These are phyloP conservation scores for Archips crataeganus DNA, from an alignment of 2,888 invertebrate species.

Conservation along the genomic window DNA sequence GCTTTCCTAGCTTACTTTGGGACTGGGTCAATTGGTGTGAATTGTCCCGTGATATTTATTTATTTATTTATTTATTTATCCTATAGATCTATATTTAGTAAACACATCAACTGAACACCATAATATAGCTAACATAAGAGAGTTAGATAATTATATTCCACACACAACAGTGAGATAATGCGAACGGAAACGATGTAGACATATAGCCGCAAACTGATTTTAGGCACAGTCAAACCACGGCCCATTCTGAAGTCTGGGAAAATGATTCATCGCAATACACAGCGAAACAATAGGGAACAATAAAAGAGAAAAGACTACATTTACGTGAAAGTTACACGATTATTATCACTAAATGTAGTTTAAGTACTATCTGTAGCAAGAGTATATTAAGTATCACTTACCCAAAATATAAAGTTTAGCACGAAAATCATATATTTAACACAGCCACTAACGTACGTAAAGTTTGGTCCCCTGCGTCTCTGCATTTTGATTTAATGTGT, in stretches of 20 bases:
- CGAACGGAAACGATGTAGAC: constrained; percentile 31
- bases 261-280: constrained; percentile 32
- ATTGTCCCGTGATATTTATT: too few species aligned
- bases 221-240: constrained; percentile 13
- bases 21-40: too few species aligned
- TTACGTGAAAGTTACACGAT: constrained; percentile 10
- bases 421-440: constrained; percentile 96
- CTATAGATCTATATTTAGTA: not conserved
- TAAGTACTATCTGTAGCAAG: not conserved
- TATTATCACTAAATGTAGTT: not conserved
- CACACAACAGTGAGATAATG: constrained; percentile 6
- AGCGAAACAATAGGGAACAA: constrained; percentile 31
- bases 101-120: not conserved
- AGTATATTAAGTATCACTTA: constrained; percentile 78
- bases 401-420: constrained; percentile 96
- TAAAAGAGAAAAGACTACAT: constrained; percentile 20
- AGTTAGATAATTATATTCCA: constrained; percentile 30
- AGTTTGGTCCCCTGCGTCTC: constrained; percentile 88
- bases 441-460: constrained; percentile 94
- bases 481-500: constrained; percentile 77
- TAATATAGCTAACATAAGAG: constrained; percentile 12
- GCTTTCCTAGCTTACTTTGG: too few species aligned
- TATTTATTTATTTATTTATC: too few species aligned
- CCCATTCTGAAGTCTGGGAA: constrained; percentile 28
- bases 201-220: constrained; percentile 10